Conservation (phyloP, 1,140 invertebrate species). For the Drosophila busckii region DNA sequence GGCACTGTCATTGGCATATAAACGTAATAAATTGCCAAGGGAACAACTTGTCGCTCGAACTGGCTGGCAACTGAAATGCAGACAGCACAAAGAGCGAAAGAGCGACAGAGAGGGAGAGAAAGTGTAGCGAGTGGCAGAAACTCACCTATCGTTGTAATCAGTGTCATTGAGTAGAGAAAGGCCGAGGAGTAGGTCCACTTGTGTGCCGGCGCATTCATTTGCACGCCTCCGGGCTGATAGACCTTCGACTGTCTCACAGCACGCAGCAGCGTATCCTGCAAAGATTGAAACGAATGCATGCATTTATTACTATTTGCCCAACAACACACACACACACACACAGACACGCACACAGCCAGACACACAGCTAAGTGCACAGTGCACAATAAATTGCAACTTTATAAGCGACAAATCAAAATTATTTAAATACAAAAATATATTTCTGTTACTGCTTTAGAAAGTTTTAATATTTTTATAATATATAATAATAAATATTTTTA, state of each 20-base stretch:
- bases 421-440: too few relatives aligned
- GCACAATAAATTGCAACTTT: too few relatives aligned
- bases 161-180: slow-evolving; percentile 95
- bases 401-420: too few relatives aligned
- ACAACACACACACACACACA: neutral
- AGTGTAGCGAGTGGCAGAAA: slow-evolving; percentile 28
- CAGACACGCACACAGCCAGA: too few relatives aligned
- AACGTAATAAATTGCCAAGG: slow-evolving; percentile 66
- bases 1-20: slow-evolving; percentile 50
- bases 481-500: too few relatives aligned
- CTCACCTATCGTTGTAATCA: slow-evolving; percentile 97
- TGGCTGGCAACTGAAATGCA: neutral
- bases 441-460: too few relatives aligned
- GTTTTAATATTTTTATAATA: too few relatives aligned
- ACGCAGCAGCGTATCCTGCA: slow-evolving; percentile 78
- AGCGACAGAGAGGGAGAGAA: neutral
- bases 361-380: too few relatives aligned
- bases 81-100: neutral
- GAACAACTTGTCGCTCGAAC: slow-evolving; percentile 19
- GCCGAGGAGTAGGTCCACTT: slow-evolving; percentile 95
- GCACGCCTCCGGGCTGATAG: slow-evolving; percentile 63
- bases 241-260: slow-evolving; percentile 77
- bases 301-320: too few relatives aligned
- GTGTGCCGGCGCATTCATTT: slow-evolving; percentile 81
- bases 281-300: slow-evolving; percentile 5